phyloP scores from a whole-genome alignment of 2,888 invertebrate species.

The Drosophila macrothrix region DNA sequence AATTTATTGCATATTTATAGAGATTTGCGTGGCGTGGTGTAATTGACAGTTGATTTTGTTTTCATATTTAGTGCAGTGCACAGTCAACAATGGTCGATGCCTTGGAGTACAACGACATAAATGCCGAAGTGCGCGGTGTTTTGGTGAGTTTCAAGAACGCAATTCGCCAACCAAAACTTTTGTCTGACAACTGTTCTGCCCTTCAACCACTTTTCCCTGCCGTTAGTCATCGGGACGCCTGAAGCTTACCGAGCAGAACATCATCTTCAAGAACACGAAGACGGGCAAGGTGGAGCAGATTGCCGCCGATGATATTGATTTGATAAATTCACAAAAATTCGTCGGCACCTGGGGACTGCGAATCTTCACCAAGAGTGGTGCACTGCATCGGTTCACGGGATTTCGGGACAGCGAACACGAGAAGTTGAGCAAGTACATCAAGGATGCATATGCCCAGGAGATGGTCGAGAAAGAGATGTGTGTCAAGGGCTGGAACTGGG shows the following conservation, averaged over 20 bases:
- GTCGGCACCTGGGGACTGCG: constrained; percentile 96
- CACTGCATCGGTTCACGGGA: constrained; percentile 95
- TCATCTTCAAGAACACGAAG: constrained; percentile 97
- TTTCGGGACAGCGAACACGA: constrained; percentile 97
- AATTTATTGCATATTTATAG: constrained; percentile 21
- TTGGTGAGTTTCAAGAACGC: constrained; percentile 88
- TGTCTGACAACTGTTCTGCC: constrained; percentile 29
- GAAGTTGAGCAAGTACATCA: constrained; percentile 95
- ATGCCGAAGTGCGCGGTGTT: constrained; percentile 93
- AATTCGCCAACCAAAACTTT: constrained; percentile 18
- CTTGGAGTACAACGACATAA: constrained; percentile 94
- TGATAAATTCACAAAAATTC: constrained; percentile 96
- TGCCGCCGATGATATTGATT: constrained; percentile 92
- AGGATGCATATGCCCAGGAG: constrained; percentile 92
- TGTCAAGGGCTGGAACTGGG: constrained; percentile 99
- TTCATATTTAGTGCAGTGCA: constrained; percentile 27
- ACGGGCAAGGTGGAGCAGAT: constrained; percentile 98
- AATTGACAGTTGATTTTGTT: constrained; percentile 30
- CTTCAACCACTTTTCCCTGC: background rate
- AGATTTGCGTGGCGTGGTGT: constrained; percentile 29
- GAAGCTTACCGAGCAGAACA: constrained; percentile 95
- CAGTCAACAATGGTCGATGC: constrained; percentile 88
- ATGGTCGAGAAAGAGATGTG: constrained; percentile 96
- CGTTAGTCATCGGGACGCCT: constrained; percentile 94
- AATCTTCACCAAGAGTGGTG: constrained; percentile 95